phyloP scores from a whole-genome alignment of 1,140 invertebrate genomes.

The Trichogramma pretiosum region DNA sequence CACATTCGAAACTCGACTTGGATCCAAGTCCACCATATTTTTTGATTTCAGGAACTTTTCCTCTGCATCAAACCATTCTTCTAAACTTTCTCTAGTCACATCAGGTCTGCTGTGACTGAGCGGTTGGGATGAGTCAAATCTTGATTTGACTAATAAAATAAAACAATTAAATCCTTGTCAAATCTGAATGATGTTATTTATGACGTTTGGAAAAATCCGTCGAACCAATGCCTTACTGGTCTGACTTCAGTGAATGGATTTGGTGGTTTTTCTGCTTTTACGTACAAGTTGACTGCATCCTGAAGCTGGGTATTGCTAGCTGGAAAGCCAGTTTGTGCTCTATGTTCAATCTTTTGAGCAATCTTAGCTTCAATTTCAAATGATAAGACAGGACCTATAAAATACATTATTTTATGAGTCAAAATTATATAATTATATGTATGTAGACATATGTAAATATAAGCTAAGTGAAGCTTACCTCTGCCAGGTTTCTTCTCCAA shows the following conservation, averaged over 20 bases:
- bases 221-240: conserved; percentile 28
- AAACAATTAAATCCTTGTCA: too few relatives aligned
- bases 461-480: too few relatives aligned
- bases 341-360: conserved; percentile 16
- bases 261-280: conserved; percentile 23
- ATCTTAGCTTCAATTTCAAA: conserved; percentile 13
- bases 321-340: conserved; percentile 24
- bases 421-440: too few relatives aligned
- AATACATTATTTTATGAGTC: too few relatives aligned
- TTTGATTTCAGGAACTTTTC: conserved; percentile 20
- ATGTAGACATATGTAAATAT: too few relatives aligned
- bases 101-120: conserved; percentile 12
- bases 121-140: conserved; percentile 26
- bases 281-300: conserved; percentile 30
- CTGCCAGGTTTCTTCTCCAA: too few relatives aligned
- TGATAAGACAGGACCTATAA: too few relatives aligned
- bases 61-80: conserved; percentile 24
- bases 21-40: conserved; percentile 19
- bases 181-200: too few relatives aligned
- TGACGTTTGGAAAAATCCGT: conserved; percentile 26
- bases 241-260: conserved; percentile 27
- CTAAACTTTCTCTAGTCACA: conserved; percentile 21
- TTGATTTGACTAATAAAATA: conserved; percentile 20
- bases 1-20: conserved; percentile 29
- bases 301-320: conserved; percentile 28